Conservation (phyloP, 2,797 vertebrate species). For the Philypnodon macrostomus region DNA sequence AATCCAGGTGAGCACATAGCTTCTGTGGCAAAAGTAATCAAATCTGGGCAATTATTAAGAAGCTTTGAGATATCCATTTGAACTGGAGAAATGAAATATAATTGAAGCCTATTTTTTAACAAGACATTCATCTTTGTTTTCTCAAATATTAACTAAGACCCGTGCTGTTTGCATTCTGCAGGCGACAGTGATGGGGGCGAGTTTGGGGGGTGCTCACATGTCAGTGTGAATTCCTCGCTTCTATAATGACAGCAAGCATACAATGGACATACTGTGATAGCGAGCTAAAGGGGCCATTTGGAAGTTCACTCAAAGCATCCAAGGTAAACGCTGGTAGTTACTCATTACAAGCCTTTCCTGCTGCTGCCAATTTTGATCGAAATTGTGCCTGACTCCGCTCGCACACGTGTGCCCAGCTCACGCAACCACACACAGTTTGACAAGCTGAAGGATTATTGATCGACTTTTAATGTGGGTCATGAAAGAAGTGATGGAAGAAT, state of each 20-base stretch:
- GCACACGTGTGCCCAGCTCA: slow-evolving; percentile 9
- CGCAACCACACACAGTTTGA: slow-evolving; percentile 18
- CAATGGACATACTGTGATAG: slow-evolving; percentile 62
- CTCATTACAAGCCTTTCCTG: slow-evolving; percentile 61
- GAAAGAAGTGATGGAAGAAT: slow-evolving; percentile 46
- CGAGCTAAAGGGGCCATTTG: slow-evolving; percentile 30
- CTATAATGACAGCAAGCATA: slow-evolving; percentile 45
- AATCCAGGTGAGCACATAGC: too few species aligned
- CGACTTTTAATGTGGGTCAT: slow-evolving; percentile 52
- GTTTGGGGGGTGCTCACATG: slow-evolving; percentile 48
- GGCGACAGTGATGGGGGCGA: slow-evolving; percentile 29
- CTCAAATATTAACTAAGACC: too few species aligned
- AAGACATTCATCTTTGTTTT: neutral
- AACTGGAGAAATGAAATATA: too few species aligned
- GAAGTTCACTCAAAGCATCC: slow-evolving; percentile 29
- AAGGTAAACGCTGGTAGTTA: slow-evolving; percentile 40
- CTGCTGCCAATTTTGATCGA: slow-evolving; percentile 65
- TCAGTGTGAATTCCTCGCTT: slow-evolving; percentile 57
- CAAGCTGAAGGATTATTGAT: slow-evolving; percentile 43
- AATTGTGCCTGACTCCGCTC: slow-evolving; percentile 27
- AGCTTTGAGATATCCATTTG: too few species aligned
- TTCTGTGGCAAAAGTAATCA: too few species aligned
- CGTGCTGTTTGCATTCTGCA: too few species aligned
- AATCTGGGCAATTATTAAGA: too few species aligned
- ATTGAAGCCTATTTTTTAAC: too few species aligned